Percentiles rank a stretch among this genome's conserved stretches.
Conservation (phyloP, 1,140 invertebrate genomes). For the Drosophila equinoxialis region DNA sequence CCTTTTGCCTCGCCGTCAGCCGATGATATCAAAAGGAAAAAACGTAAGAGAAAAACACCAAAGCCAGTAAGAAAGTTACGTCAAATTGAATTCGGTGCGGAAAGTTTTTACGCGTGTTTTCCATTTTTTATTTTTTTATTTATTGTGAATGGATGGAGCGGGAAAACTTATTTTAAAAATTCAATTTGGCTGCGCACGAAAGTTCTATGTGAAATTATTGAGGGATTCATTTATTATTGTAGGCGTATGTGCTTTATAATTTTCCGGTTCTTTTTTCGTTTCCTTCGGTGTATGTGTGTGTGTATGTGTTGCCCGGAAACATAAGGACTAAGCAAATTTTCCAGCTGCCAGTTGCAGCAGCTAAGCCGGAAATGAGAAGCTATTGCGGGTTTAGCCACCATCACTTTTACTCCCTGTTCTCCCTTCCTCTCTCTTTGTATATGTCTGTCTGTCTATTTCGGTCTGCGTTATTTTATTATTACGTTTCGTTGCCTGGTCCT, state of each 20-base stretch:
- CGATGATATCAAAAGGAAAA: conserved; percentile 67
- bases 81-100: conserved; percentile 70
- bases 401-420: conserved; percentile 21
- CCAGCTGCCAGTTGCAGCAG: conserved; percentile 68
- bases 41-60: conserved; percentile 21
- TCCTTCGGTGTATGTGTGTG: too few relatives aligned
- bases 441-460: conserved; percentile 22
- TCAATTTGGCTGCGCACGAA: conserved; percentile 10
- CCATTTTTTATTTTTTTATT: conserved; percentile 30
- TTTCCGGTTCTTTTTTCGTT: conserved; percentile 25
- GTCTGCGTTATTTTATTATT: conserved; percentile 65
- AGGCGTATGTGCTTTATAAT: conserved; percentile 54
- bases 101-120: conserved; percentile 45
- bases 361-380: conserved; percentile 65
- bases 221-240: conserved; percentile 47
- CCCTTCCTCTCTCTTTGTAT: background rate
- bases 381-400: conserved; percentile 63
- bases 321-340: conserved; percentile 59
- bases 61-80: conserved; percentile 56
- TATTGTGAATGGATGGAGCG: conserved; percentile 17
- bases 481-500: conserved; percentile 31
- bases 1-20: conserved; percentile 13
- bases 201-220: conserved; percentile 64
- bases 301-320: conserved; percentile 27
- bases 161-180: conserved; percentile 11